phyloP scores from a whole-genome alignment of 1,140 invertebrate genomes.

The Subanguina moxae region DNA sequence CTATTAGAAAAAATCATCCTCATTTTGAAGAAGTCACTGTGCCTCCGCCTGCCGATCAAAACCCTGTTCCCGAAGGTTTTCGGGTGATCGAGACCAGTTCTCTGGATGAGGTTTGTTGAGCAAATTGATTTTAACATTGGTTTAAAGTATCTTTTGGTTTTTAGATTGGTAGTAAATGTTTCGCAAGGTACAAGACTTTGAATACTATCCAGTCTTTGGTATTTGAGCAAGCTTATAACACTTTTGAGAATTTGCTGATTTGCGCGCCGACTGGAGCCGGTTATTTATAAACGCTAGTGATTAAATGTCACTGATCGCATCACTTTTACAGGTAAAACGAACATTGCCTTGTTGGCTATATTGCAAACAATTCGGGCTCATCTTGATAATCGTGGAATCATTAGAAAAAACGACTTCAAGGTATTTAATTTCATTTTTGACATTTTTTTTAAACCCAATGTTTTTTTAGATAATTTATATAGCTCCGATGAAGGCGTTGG shows the following conservation, averaged over 20 bases:
- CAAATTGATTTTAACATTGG: not conserved
- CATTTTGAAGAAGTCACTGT: slow-evolving; percentile 82
- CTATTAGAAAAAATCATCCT: slow-evolving; percentile 68
- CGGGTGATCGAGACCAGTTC: slow-evolving; percentile 61
- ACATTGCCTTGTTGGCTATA: slow-evolving; percentile 88
- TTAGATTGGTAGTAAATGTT: slow-evolving; percentile 77
- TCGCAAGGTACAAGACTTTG: slow-evolving; percentile 76
- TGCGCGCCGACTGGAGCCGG: slow-evolving; percentile 93
- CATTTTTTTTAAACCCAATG: not conserved
- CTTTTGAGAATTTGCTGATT: slow-evolving; percentile 91
- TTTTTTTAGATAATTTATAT: slow-evolving; percentile 83
- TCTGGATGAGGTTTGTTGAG: slow-evolving; percentile 44
- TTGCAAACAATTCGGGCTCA: slow-evolving; percentile 83
- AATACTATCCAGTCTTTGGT: slow-evolving; percentile 95
- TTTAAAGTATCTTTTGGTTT: slow-evolving; percentile 31
- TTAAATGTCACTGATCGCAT: slow-evolving; percentile 23
- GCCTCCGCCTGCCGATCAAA: slow-evolving; percentile 65
- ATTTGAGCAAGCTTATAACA: slow-evolving; percentile 86
- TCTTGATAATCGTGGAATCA: slow-evolving; percentile 63
- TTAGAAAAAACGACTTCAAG: slow-evolving; percentile 80
- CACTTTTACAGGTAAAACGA: slow-evolving; percentile 75
- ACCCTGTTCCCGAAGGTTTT: slow-evolving; percentile 61
- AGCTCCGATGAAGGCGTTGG: slow-evolving; percentile 97
- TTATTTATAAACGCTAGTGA: slow-evolving; percentile 17
- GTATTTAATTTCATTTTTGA: slow-evolving; percentile 8